These are phyloP conservation scores for Lagorchestes hirsutus DNA, from an alignment of 2,797 vertebrate genomes.

Conservation along the genomic window DNA sequence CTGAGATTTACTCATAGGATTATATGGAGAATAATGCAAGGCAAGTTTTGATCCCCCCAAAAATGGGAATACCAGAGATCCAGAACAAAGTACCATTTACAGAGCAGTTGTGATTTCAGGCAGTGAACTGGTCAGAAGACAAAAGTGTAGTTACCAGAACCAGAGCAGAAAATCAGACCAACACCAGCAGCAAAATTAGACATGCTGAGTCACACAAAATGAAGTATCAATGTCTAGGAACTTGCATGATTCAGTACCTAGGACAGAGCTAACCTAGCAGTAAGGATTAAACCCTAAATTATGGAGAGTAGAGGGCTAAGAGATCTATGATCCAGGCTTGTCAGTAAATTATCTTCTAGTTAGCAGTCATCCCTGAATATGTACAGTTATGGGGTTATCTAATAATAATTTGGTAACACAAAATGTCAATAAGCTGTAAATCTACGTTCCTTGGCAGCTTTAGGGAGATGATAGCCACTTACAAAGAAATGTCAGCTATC, in stretches of 20 bases:
- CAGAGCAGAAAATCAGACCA: not conserved
- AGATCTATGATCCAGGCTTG: not conserved
- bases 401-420: not conserved
- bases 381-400: not conserved
- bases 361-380: not conserved
- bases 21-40: not conserved
- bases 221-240: not conserved
- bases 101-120: not conserved
- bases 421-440: not conserved
- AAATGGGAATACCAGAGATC: not conserved
- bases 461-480: conserved; percentile 3
- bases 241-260: not conserved
- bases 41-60: not conserved
- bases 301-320: not conserved
- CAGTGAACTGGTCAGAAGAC: not conserved
- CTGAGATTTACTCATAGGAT: not conserved
- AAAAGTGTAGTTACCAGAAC: not conserved
- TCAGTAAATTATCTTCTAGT: not conserved
- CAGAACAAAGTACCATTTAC: not conserved
- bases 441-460: not conserved
- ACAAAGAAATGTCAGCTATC: not conserved
- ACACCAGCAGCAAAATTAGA: not conserved
- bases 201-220: not conserved
- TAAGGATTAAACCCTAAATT: not conserved
- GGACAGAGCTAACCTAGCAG: not conserved